Percentiles rank a stretch among this genome's conserved stretches.
These are phyloP conservation scores for Ashinkailepas kermadecensis DNA, from an alignment of 2,888 invertebrate species.

Conservation along the genomic window DNA sequence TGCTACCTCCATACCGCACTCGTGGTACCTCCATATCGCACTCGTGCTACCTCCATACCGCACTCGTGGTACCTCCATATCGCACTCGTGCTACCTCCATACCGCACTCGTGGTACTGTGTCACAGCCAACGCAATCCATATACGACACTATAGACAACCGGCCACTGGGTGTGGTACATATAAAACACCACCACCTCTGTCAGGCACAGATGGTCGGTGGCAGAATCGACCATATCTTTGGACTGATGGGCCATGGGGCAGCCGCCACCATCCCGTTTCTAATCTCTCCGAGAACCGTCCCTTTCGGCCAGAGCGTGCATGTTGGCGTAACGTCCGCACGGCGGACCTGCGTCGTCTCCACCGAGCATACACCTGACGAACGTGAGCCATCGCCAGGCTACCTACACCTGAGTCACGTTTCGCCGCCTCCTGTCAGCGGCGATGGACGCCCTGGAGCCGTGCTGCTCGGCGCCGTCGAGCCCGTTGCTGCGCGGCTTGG, in stretches of 20 bases:
- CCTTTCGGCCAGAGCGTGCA: not conserved
- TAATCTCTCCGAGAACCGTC: not conserved
- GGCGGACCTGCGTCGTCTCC: not conserved
- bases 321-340: not conserved
- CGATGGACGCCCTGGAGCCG: not conserved
- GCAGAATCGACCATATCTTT: not conserved
- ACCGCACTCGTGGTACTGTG: not conserved
- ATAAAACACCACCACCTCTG: not conserved
- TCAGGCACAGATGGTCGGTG: not conserved
- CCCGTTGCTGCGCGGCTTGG: conserved; percentile 1
- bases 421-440: conserved; percentile 31
- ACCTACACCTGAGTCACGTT: conserved; percentile 34
- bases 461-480: not conserved
- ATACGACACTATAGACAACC: not conserved
- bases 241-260: not conserved
- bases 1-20: too few species aligned
- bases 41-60: too few species aligned
- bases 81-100: too few species aligned
- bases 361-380: not conserved
- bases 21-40: too few species aligned
- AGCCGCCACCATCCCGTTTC: not conserved
- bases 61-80: too few species aligned
- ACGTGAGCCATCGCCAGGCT: not conserved
- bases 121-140: not conserved
- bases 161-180: too few species aligned